Evolutionary conservation across 64 coral and sea anemone species (phyloP).

Genomic region (Pocillopora damicornis): DNA sequence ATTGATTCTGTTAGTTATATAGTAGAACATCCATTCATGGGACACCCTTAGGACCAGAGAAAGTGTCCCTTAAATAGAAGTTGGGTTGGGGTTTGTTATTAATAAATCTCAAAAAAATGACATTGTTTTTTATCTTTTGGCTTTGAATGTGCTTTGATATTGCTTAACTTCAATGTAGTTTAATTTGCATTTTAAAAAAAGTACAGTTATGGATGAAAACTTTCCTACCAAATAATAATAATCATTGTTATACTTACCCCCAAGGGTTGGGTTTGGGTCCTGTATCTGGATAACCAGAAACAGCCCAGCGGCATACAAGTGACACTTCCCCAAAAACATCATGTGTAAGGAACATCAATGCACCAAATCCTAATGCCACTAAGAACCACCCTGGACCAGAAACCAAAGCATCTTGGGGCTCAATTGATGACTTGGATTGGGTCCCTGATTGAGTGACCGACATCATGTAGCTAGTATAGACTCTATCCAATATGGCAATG

Average conservation of each 20-base stretch:
- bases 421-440: conserved; percentile 7
- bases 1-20: too few species aligned
- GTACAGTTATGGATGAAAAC: too few species aligned
- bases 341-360: conserved; percentile 83
- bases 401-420: conserved; percentile 49
- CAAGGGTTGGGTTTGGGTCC: conserved; percentile 91
- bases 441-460: neutral
- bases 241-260: conserved; percentile 65
- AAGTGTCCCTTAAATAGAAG: too few species aligned
- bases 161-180: too few species aligned
- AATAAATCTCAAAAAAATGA: too few species aligned
- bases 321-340: conserved; percentile 94
- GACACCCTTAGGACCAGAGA: too few species aligned
- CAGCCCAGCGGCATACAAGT: conserved; percentile 86
- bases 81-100: too few species aligned
- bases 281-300: conserved; percentile 65
- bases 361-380: conserved; percentile 81
- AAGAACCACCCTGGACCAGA: conserved; percentile 78
- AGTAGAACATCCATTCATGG: too few species aligned
- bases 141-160: too few species aligned
- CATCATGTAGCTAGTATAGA: conserved; percentile 78
- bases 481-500: conserved; percentile 51
- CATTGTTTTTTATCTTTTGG: too few species aligned
- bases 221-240: neutral
- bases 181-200: too few species aligned